Evolutionary conservation across 1,140 invertebrate species (phyloP).

Genomic region (Trachelipus rathkii): DNA sequence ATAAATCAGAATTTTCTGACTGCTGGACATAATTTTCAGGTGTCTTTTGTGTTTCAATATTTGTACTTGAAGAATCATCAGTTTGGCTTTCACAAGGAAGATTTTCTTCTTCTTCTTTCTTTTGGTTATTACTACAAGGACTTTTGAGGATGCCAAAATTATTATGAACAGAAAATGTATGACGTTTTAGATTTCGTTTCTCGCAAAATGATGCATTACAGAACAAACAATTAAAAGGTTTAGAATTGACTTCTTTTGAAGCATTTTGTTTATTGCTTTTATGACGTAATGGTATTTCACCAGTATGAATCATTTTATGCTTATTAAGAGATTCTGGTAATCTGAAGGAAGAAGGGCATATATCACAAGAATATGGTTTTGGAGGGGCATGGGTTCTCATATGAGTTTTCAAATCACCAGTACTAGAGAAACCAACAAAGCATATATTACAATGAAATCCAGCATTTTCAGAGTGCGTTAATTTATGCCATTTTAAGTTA

Average conservation of each 20-base stretch:
- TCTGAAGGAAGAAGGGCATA: conserved; percentile 49
- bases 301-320: conserved; percentile 45
- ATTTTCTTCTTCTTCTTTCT: conserved; percentile 26
- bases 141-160: conserved; percentile 19
- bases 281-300: conserved; percentile 33
- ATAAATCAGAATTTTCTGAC: conserved; percentile 12
- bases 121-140: background rate
- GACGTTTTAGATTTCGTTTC: conserved; percentile 41
- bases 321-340: conserved; percentile 37
- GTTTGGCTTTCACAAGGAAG: conserved; percentile 25
- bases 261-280: conserved; percentile 14
- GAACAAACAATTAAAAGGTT: conserved; percentile 37
- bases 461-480: conserved; percentile 40
- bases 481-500: conserved; percentile 43
- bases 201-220: conserved; percentile 44
- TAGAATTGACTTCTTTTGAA: conserved; percentile 25
- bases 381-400: conserved; percentile 54
- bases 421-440: conserved; percentile 39
- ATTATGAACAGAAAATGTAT: conserved; percentile 41
- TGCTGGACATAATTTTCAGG: background rate
- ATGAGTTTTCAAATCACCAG: conserved; percentile 52
- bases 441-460: conserved; percentile 43
- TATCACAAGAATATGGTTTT: conserved; percentile 55
- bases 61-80: conserved; percentile 24
- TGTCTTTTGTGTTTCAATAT: background rate